phyloP scores from a whole-genome alignment of 1,140 invertebrate genomes.

The Megathymus violae region DNA sequence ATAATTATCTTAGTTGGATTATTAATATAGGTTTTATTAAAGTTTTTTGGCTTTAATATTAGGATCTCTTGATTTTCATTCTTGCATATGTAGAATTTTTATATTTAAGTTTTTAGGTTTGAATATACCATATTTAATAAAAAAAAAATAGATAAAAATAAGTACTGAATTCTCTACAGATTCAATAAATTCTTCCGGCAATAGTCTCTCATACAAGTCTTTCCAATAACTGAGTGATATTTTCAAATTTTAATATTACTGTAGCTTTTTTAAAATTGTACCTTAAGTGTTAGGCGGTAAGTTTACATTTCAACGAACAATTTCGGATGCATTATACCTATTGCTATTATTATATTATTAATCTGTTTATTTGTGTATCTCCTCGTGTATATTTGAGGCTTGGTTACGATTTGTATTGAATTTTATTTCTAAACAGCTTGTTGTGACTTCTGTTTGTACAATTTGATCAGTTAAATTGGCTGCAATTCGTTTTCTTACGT shows the following conservation, averaged over 20 bases:
- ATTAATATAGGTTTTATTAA: constrained; percentile 27
- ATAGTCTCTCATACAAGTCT: constrained; percentile 55
- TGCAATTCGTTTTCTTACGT: neutral
- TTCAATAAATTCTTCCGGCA: constrained; percentile 36
- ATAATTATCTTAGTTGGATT: constrained; percentile 21
- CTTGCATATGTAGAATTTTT: constrained; percentile 31
- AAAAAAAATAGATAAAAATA: constrained; percentile 26
- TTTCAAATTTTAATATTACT: constrained; percentile 60
- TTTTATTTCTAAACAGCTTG: constrained; percentile 3
- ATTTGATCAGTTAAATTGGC: neutral
- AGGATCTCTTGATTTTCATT: constrained; percentile 47
- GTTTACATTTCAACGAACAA: constrained; percentile 70
- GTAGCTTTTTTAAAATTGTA: constrained; percentile 61
- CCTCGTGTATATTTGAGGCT: constrained; percentile 45
- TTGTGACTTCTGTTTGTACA: constrained; percentile 1
- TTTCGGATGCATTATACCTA: constrained; percentile 42
- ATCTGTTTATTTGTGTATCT: constrained; percentile 55
- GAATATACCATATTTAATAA: too few species aligned
- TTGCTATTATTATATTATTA: constrained; percentile 41
- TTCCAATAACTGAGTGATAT: constrained; percentile 77
- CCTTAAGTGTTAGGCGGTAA: constrained; percentile 53
- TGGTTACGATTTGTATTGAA: constrained; percentile 49
- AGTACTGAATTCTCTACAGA: constrained; percentile 26
- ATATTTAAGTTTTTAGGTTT: constrained; percentile 16
- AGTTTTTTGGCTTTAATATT: constrained; percentile 46